These are phyloP conservation scores for Zaprionus taronus DNA, from an alignment of 1,140 invertebrate genomes.

Conservation along the genomic window DNA sequence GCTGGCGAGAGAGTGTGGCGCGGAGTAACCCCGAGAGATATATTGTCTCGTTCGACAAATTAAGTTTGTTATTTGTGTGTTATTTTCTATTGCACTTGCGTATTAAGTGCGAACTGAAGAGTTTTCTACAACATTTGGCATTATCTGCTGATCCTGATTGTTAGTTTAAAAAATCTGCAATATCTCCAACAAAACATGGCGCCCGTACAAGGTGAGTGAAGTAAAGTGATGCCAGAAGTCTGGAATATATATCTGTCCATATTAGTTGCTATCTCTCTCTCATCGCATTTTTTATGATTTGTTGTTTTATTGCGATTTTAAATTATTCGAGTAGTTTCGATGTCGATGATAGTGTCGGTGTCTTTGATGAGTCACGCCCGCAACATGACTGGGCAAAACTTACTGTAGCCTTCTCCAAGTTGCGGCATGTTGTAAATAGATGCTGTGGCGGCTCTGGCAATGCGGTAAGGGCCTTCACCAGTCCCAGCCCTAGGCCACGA, in stretches of 20 bases:
- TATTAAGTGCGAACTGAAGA: constrained; percentile 33
- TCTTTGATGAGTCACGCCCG: constrained; percentile 44
- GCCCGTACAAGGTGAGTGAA: constrained; percentile 70
- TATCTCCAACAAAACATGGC: constrained; percentile 71
- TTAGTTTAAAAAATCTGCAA: constrained; percentile 58
- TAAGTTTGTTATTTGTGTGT: constrained; percentile 30
- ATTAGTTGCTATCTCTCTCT: constrained; percentile 16
- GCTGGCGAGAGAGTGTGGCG: constrained; percentile 46
- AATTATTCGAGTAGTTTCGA: constrained; percentile 66
- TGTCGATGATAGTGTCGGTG: constrained; percentile 17
- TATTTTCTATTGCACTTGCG: constrained; percentile 15
- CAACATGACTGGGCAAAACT: constrained; percentile 47
- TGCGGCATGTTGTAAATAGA: constrained; percentile 91
- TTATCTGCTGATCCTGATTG: constrained; percentile 51
- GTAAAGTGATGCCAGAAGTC: constrained; percentile 18
- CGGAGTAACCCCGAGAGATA: constrained; percentile 11
- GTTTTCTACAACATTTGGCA: constrained; percentile 44
- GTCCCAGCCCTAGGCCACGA: constrained; percentile 93
- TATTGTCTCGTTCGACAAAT: constrained; percentile 20
- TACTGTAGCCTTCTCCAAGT: constrained; percentile 88
- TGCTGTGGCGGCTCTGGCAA: constrained; percentile 86
- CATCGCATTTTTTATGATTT: constrained; percentile 3
- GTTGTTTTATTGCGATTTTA: constrained; percentile 29
- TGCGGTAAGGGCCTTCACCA: constrained; percentile 88
- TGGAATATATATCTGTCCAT: constrained; percentile 4